Evolutionary conservation across 2,888 invertebrate genomes (phyloP).

Genomic region (Diachrysia chrysitis): DNA sequence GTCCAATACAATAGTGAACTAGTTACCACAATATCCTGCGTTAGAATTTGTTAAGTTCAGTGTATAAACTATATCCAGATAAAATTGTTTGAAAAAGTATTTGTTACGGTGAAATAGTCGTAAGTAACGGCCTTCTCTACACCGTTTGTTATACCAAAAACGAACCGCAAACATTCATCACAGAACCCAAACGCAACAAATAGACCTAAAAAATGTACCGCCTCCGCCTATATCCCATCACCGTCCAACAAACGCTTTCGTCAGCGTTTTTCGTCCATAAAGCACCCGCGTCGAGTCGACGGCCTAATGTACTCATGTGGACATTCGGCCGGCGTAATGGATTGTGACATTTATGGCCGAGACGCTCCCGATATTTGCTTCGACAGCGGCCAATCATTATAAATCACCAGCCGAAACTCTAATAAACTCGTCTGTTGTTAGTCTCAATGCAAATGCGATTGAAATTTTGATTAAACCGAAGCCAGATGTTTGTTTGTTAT

Average conservation of each 20-base stretch:
- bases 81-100: slow-evolving; percentile 1
- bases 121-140: not conserved
- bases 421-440: slow-evolving; percentile 60
- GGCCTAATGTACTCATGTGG: slow-evolving; percentile 60
- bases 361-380: slow-evolving; percentile 61
- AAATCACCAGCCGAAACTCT: slow-evolving; percentile 60
- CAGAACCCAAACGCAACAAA: slow-evolving; percentile 44
- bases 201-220: slow-evolving; percentile 34
- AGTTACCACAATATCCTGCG: not conserved
- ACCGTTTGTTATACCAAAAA: slow-evolving; percentile 22
- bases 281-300: slow-evolving; percentile 54
- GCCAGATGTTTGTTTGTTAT: slow-evolving; percentile 46
- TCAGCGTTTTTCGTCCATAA: slow-evolving; percentile 64
- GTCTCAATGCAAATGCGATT: slow-evolving; percentile 61
- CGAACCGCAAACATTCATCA: slow-evolving; percentile 33
- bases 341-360: slow-evolving; percentile 63
- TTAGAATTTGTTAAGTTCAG: not conserved
- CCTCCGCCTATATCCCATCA: slow-evolving; percentile 53
- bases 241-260: slow-evolving; percentile 53
- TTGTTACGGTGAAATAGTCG: not conserved
- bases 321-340: slow-evolving; percentile 60
- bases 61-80: not conserved
- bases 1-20: too few species aligned
- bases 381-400: slow-evolving; percentile 64
- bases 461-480: slow-evolving; percentile 57